Base-by-base conservation (phyloP, 2,113 vertebrate species). In the Tachycineta bicolor region DNA sequence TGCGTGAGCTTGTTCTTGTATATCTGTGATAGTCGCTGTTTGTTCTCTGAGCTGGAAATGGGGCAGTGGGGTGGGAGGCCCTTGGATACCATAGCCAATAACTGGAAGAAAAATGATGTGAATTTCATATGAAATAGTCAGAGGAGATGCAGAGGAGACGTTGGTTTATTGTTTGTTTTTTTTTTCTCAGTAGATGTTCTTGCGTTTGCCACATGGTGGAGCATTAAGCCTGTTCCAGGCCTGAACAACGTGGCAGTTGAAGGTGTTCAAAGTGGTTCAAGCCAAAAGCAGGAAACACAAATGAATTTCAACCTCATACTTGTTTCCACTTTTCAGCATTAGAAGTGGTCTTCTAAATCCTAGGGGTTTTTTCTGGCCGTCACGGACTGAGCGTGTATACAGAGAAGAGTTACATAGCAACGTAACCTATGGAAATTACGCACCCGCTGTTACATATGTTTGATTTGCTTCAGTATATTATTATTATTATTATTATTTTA, bases 91-190 rank as follows among this genome's bases (percentile, higher is more conserved):
- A 76, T 89, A 97, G 97, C 98, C 97, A 97, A 98, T 98, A 98
- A 98, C 98, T 98, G 98, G 98, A 98, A 98, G 97, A 96, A 97
- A 94, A 96, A 95, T 60, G 86, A 97, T 97, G 96, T 97, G 95
- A 98, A 98, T 97, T 96, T 93, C 95, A 14, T 91, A 87, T 49
- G 82, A 83, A 88, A 89, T 87, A 90, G 89, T 87, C 96, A 62
- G 96, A 97, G 94, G 95, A 94, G 75, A 89, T 71, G 91, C 68
- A 91, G 94, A 89, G 34, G 78, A 94, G 87, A 89, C 19, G 18
- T 76, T 82, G 67, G 80, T 86, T 46, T 90, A 44, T 31, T 50
- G 56, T 33, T 37, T n/a, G n/a, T 37, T 37, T 37, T 80, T 73
- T 87, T 90, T 83, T 91, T 84, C 94, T 97, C 94, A 83, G 58